Conservation (phyloP, 2,113 vertebrate genomes). For the Rousettus leschenaultii region DNA sequence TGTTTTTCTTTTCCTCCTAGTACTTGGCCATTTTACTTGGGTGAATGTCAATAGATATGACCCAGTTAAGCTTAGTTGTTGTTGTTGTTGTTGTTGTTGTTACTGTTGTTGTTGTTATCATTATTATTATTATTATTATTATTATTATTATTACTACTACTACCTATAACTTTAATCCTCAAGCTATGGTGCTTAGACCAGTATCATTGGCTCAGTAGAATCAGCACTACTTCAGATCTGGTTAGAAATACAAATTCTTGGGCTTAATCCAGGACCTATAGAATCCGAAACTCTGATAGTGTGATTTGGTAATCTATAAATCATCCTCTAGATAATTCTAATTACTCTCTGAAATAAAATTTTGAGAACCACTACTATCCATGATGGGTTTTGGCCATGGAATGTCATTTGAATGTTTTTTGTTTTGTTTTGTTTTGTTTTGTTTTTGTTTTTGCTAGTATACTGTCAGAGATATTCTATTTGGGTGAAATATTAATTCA, state of each 20-base stretch:
- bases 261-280: background rate
- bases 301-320: background rate
- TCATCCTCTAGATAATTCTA: background rate
- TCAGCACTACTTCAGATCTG: background rate
- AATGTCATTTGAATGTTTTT: background rate
- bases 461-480: background rate
- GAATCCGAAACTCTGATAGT: background rate
- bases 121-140: background rate
- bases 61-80: background rate
- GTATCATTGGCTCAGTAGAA: background rate
- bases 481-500: background rate
- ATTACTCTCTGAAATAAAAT: background rate
- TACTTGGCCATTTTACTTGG: background rate
- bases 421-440: background rate
- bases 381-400: background rate
- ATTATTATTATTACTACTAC: background rate
- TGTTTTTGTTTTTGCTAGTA: background rate
- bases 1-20: background rate
- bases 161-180: background rate
- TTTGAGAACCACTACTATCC: background rate
- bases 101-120: no score
- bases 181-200: background rate
- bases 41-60: background rate
- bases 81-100: no score
- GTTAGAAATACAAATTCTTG: background rate